Conservation (phyloP, 2,113 vertebrate species). For the Toxostoma redivivum region DNA sequence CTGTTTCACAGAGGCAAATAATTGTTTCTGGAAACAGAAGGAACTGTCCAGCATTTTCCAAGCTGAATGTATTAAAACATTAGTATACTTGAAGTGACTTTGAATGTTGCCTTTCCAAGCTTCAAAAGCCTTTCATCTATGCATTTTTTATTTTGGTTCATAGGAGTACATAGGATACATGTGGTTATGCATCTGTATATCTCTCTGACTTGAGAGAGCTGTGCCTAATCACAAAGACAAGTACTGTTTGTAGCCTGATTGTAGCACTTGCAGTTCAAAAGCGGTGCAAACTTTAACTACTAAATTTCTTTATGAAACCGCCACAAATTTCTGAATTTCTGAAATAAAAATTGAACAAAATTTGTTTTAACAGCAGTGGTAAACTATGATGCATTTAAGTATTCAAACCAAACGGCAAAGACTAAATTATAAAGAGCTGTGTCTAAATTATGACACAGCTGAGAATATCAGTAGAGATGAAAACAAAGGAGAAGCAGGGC, state of each 20-base stretch:
- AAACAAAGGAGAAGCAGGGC: not conserved
- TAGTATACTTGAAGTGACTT: not conserved
- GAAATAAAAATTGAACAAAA: not conserved
- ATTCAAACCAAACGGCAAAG: not conserved
- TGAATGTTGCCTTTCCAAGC: not conserved
- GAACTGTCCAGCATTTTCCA: constrained; percentile 53
- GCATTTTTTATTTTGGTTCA: not conserved
- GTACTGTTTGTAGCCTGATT: not conserved
- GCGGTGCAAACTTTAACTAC: not conserved
- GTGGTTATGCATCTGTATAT: not conserved
- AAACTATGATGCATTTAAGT: not conserved
- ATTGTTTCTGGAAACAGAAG: not conserved
- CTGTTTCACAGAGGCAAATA: not conserved
- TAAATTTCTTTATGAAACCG: not conserved
- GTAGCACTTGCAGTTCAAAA: not conserved
- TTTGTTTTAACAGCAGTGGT: not conserved
- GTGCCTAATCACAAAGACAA: not conserved
- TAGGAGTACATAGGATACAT: rapidly evolving
- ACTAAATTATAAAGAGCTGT: not conserved
- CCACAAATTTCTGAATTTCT: not conserved
- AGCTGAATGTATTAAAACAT: not conserved
- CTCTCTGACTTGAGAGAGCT: not conserved
- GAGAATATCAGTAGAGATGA: not conserved
- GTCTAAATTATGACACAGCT: not conserved
- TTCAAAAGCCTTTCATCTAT: not conserved